These are phyloP conservation scores for Phrynocephalus versicolor DNA, from an alignment of 2,113 vertebrate genomes.

Conservation along the genomic window DNA sequence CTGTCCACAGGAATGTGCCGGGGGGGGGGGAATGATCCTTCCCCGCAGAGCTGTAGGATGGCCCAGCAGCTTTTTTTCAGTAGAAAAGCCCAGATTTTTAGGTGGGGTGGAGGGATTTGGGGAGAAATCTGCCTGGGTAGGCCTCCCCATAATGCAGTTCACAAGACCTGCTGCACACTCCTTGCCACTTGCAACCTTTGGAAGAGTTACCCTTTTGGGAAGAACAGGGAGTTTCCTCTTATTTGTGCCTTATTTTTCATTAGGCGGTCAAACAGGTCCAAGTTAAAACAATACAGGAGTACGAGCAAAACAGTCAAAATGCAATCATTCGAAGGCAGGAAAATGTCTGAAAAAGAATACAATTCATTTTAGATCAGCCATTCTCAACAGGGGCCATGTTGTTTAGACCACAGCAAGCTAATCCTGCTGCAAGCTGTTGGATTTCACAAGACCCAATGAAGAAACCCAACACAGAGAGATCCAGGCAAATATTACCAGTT, in stretches of 20 bases:
- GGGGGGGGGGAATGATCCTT: neutral
- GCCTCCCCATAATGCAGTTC: neutral
- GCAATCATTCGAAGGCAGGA: too few relatives aligned
- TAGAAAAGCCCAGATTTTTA: neutral
- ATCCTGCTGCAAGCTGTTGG: too few relatives aligned
- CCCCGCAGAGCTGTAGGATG: constrained; percentile 15
- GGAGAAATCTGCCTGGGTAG: neutral
- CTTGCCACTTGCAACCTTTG: neutral
- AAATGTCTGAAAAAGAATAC: too few relatives aligned
- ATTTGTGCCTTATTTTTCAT: neutral
- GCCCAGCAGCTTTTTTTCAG: constrained; percentile 1
- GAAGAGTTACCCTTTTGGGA: neutral
- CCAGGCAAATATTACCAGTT: too few relatives aligned
- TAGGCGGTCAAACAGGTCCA: too few relatives aligned
- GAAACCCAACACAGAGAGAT: too few relatives aligned
- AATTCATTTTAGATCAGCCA: too few relatives aligned
- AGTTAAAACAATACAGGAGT: too few relatives aligned
- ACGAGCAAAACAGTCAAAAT: too few relatives aligned
- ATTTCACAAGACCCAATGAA: too few relatives aligned
- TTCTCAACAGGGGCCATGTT: too few relatives aligned
- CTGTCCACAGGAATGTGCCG: constrained; percentile 26
- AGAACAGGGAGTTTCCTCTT: neutral
- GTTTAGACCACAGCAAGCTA: too few relatives aligned
- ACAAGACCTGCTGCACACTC: neutral
- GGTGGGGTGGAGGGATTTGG: neutral